Evolutionary conservation across 2,113 vertebrate species (phyloP).

Genomic region (Crotalus tigris): DNA sequence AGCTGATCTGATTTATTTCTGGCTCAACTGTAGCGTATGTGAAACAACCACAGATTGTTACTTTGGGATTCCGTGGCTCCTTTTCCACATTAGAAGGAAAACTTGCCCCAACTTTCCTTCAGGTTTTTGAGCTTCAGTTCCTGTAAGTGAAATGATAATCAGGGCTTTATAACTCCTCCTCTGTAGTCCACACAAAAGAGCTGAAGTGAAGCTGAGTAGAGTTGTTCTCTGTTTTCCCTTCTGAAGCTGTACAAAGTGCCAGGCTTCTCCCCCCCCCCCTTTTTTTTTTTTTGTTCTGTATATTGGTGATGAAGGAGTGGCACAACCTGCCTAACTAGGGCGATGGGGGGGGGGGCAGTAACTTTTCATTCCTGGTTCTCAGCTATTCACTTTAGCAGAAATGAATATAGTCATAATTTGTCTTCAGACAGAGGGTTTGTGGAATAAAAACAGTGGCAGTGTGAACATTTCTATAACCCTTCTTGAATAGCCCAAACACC

Average conservation of each 20-base stretch:
- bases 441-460: not conserved
- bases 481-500: not conserved
- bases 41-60: not conserved
- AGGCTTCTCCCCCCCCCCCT: not conserved
- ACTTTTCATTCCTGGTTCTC: not conserved
- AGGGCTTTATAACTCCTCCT: not conserved
- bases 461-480: not conserved
- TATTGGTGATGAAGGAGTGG: not conserved
- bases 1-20: not conserved
- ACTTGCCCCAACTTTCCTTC: not conserved
- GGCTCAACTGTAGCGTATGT: not conserved
- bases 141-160: not conserved
- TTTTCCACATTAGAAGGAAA: not conserved
- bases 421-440: not conserved
- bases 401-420: not conserved
- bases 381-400: not conserved
- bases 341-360: not conserved
- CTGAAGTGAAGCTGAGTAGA: not conserved
- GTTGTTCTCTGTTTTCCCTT: not conserved
- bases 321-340: not conserved
- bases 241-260: not conserved
- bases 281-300: not conserved
- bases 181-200: not conserved
- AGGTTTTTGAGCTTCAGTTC: not conserved
- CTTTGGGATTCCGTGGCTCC: not conserved